A percentile compares a stretch with the other conserved stretches of the same genome.
Evolutionary conservation across 1,140 invertebrate genomes (phyloP).

Genomic region (Scaptomyza montana): DNA sequence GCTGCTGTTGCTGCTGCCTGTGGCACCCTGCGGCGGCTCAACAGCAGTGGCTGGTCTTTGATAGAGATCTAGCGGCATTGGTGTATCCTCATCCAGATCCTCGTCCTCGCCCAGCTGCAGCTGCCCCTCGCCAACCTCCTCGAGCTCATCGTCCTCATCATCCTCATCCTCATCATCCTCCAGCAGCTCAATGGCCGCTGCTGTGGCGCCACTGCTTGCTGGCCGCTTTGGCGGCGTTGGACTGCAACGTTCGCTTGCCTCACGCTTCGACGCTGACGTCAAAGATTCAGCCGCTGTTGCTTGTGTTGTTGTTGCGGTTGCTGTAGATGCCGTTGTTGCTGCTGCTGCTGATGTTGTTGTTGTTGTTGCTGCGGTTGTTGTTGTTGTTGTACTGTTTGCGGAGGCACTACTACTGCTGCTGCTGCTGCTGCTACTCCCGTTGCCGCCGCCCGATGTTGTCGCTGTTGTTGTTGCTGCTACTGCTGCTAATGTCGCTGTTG

Average conservation of each 20-base stretch:
- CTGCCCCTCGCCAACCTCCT: slow-evolving; percentile 23
- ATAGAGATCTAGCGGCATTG: slow-evolving; percentile 82
- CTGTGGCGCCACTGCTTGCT: slow-evolving; percentile 11
- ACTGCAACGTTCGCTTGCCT: slow-evolving; percentile 73
- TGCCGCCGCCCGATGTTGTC: slow-evolving; percentile 19
- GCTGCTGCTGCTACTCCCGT: slow-evolving; percentile 1
- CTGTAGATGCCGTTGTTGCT: slow-evolving; percentile 21
- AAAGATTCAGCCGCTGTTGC: slow-evolving; percentile 29
- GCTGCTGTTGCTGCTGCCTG: slow-evolving; percentile 33
- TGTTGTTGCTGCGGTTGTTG: slow-evolving; percentile 30
- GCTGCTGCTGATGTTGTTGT: slow-evolving; percentile 14
- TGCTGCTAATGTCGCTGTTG: slow-evolving; percentile 37
- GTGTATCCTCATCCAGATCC: slow-evolving; percentile 68
- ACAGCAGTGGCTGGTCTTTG: slow-evolving; percentile 64
- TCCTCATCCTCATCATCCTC: slow-evolving; percentile 51
- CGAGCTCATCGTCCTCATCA: slow-evolving; percentile 19
- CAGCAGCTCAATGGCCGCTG: slow-evolving; percentile 31
- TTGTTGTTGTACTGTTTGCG: slow-evolving; percentile 15
- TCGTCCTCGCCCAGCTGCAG: slow-evolving; percentile 54
- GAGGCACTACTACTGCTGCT: slow-evolving; percentile 13
- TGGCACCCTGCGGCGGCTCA: slow-evolving; percentile 30
- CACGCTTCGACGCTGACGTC: slow-evolving; percentile 49
- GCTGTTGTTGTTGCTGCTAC: slow-evolving; percentile 44
- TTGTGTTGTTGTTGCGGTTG: slow-evolving; percentile 35
- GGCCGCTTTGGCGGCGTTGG: slow-evolving; percentile 77